Evolutionary conservation across 2,888 invertebrate species (phyloP), one percentile per base, ranked within the genome.

Genomic region (Aradus depressus): DNA sequence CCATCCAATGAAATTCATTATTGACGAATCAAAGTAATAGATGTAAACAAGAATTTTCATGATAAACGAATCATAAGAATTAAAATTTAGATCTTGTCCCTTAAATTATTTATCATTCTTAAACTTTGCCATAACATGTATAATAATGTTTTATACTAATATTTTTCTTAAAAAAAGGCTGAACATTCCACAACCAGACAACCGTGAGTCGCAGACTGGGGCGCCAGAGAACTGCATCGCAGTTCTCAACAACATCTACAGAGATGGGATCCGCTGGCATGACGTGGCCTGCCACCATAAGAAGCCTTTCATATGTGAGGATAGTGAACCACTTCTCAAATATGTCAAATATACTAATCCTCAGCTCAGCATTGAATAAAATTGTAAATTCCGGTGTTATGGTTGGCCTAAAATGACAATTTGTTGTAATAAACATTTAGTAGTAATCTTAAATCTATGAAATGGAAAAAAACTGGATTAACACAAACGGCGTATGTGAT

Each of bases 251-350:
- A 84, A 89, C 67, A 89, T 89, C 73, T 90, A 90, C 74, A 84
- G 87, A 62, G 89, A 90, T 63, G 89, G 89, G 23, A 81, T 89
- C 44, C 84, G 87, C 68, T 89, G 89, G 89, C 90, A 90, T 65
- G 74, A 90, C 65, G 89, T 89, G 43, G 89, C 89, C 56, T 90
- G 90, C 66, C 89, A 89, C 66, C 90, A 90, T 67, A 79, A 80
- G 66, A 90, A 90, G 68, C 81, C 89, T 1, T 87, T 84, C 72
- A 81, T 88, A 26, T 90, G 90, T 66, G 89, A 90, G 67, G 89
- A 90, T 63, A 88, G 85, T 65, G 86, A 87, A 61, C 80, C 84
- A 8, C 76, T 90, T n/a, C 69, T 88, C 59, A 84, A 84, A 73
- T 88, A 87, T 68, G 84, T 87, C 53, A 76, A 82, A 61, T 84